A percentile compares a stretch with the other conserved stretches of the same genome.
These are phyloP conservation scores for Lycophotia porphyrea DNA, from an alignment of 2,888 invertebrate genomes.

Conservation along the genomic window DNA sequence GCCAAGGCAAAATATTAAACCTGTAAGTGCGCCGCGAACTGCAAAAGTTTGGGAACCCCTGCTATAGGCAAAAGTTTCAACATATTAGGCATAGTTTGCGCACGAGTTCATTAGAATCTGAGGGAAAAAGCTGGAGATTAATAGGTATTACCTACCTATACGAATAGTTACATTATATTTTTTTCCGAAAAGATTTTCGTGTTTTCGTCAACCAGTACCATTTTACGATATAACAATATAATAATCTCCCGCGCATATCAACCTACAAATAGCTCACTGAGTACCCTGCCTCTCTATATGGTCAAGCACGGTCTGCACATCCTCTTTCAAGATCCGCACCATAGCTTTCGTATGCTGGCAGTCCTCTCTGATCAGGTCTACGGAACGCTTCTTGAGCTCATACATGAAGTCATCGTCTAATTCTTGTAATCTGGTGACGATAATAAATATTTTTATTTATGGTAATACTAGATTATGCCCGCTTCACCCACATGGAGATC, in stretches of 20 bases:
- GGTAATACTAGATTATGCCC: not conserved
- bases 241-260: not conserved
- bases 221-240: not conserved
- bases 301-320: slow-evolving; percentile 71
- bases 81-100: not conserved
- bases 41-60: not conserved
- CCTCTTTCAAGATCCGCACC: slow-evolving; percentile 76
- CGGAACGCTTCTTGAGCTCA: slow-evolving; percentile 68
- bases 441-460: not conserved
- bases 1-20: not conserved
- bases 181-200: not conserved
- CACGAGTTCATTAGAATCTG: not conserved
- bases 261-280: slow-evolving; percentile 10
- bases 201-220: not conserved
- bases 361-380: slow-evolving; percentile 73
- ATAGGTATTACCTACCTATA: not conserved
- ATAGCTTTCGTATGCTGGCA: slow-evolving; percentile 74
- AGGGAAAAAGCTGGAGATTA: not conserved
- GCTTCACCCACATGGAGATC: not conserved
- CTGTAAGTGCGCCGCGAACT: not conserved
- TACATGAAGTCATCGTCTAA: slow-evolving; percentile 68
- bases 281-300: slow-evolving; percentile 53
- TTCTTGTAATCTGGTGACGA: slow-evolving; percentile 69
- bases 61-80: too few relatives aligned
- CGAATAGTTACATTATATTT: not conserved